Conservation (phyloP, 37 sponge, comb jelly and placozoan genomes). For the Halichondria panicea region DNA sequence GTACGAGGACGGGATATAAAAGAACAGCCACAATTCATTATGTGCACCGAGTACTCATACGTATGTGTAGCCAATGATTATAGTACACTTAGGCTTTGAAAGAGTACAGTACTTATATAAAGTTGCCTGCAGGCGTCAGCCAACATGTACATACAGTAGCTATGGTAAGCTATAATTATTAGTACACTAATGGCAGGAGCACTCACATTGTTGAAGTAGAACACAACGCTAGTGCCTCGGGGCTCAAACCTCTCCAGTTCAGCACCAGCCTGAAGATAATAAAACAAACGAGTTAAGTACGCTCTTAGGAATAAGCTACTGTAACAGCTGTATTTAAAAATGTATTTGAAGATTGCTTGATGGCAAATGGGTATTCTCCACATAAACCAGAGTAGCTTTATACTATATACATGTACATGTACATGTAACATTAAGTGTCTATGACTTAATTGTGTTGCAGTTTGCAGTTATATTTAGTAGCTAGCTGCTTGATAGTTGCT, state of each 20-base stretch:
- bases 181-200: no score
- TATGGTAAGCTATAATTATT: no score
- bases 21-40: neutral
- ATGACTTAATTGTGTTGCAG: no score
- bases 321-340: neutral
- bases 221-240: constrained; percentile 21
- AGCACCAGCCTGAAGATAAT: constrained; percentile 4
- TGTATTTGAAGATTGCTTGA: neutral
- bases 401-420: no score
- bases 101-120: neutral
- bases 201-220: constrained; percentile 37
- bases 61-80: neutral
- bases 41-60: neutral
- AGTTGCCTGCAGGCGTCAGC: neutral
- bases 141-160: constrained; percentile 1
- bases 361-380: no score
- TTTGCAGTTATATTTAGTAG: no score
- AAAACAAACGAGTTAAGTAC: neutral
- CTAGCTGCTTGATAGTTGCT: no score
- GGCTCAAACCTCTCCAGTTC: constrained; percentile 17
- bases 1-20: neutral
- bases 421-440: neutral
- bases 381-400: no score
- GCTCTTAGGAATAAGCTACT: neutral
- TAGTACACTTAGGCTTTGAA: neutral